Evolutionary conservation across 2,113 vertebrate species (phyloP), one percentile per base, ranked within the genome.

Genomic region (Ptilorrhoa leucosticta): DNA sequence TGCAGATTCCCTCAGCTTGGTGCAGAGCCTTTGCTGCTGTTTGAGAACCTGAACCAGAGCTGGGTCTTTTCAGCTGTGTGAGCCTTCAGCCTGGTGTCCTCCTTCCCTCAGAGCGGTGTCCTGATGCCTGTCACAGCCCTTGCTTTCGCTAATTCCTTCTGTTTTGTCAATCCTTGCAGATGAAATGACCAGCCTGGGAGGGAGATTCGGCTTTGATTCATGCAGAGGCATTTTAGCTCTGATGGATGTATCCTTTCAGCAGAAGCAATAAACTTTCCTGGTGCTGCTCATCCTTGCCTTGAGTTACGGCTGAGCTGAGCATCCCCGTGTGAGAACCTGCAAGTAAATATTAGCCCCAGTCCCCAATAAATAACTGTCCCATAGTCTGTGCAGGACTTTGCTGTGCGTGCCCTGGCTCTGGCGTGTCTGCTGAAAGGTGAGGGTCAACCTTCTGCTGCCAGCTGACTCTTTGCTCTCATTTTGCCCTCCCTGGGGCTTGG

Each of bases 201-300:
- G 65, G 82, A 48, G 9, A 7, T 98, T 98, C 97, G 97, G 96
- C 95, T 96, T 98, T 10, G 98, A 98, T 58, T 97, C 97, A 66
- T 98, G 98, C 94, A 95, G 97, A 94, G 87, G 96, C 93, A 95
- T 98, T 53, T 96, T 98, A 86, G 97, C 98, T 64, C 95, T 98
- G 92, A 98, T 97, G 97, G 98, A 98, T 85, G 98, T 98, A 98
- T 98, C 98, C 97, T 98, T 98, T 96, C 91, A 73, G 87, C 88
- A 90, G 89, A 88, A 90, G 94, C 91, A 97, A 92, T 96, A 97
- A 95, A 93, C 57, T 83, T 95, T 54, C 72, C 75, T 20, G 35
- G 31, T 58, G 56, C 64, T 87, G 83, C 77, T 78, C 90, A 89
- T 72, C 85, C 83, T 95, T 89, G 60, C 60, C 73, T 95, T 96